Evolutionary conservation across 2,888 invertebrate genomes (phyloP).

Genomic region (Ichneumon xanthorius): DNA sequence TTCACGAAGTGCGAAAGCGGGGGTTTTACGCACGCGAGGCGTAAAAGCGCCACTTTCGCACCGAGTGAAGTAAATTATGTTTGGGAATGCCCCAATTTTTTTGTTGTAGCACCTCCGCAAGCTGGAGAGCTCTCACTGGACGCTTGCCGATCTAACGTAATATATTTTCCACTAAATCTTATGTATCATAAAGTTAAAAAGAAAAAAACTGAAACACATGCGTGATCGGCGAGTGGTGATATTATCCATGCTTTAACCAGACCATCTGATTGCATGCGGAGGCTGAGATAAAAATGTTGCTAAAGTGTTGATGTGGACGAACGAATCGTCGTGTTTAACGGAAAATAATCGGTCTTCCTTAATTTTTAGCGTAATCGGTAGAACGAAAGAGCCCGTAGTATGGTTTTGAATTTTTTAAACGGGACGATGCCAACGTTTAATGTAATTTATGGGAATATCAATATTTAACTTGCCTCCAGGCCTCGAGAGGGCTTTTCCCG

Average conservation of each 20-base stretch:
- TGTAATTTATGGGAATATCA: background rate
- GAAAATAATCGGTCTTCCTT: constrained; percentile 49
- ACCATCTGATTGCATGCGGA: background rate
- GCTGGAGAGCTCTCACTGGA: constrained; percentile 19
- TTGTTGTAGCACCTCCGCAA: background rate
- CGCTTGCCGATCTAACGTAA: constrained; percentile 23
- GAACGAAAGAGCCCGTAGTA: background rate
- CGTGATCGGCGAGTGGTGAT: background rate
- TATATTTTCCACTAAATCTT: constrained; percentile 38
- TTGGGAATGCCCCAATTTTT: background rate
- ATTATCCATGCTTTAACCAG: background rate
- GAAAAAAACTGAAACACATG: background rate
- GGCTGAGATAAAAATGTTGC: background rate
- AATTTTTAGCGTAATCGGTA: constrained; percentile 22
- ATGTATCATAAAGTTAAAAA: constrained; percentile 13
- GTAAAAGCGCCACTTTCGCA: no score
- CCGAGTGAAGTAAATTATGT: background rate
- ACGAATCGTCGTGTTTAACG: constrained; percentile 5
- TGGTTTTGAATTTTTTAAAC: background rate
- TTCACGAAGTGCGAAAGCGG: no score
- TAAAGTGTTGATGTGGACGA: constrained; percentile 4
- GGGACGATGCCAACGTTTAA: background rate
- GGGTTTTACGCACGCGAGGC: background rate
- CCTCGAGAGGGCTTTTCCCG: background rate
- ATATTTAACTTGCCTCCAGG: background rate